Base-by-base conservation (phyloP, 2,113 vertebrate species). In the Setophaga coronata region DNA sequence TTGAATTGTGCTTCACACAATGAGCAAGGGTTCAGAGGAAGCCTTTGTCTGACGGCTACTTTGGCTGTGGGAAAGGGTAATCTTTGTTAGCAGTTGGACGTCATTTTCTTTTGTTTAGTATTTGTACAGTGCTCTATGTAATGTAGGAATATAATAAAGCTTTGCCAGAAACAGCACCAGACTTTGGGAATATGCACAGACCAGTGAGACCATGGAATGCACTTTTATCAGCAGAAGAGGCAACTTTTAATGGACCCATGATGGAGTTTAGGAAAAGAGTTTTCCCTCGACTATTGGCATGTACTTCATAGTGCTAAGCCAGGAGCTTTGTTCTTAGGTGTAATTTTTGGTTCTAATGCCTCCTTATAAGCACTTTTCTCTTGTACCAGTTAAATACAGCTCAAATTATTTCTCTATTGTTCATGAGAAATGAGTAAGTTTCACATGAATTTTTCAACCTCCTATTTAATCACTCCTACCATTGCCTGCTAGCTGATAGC, bases 61-160 rank as follows among this genome's bases (percentile, higher is more conserved):
- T 84, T 86, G 76, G 56, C 71, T 80, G 15, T 56, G 66, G 40
- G 25, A 51, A 50, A 51, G 31, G 24, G 8, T 16, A 58, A 34
- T 85, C 90, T 93, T 81, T 82, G 53, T 82, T 94, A 83, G 76
- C 67, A 83, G 85, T 87, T 95, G 76, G 82, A 86, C 81, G 69
- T 56, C 2, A 51, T 77, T 94, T 77, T 72, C 85, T 80, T 90
- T 94, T 95, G 90, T 90, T 92, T 43, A 88, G 82, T 16, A 20
- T 82, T 93, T 91, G 60, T 71, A 73, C 26, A 94, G 79, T 18
- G 21, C 40, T 91, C 67, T 82, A 6, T 80, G 45, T 77, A 53
- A 57, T n/a, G 53, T 2, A 94, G 65, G 70, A 84, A 69, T 56
- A 80, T 29, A 74, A 64, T 24, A 34, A 67, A 84, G 29, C 38